A percentile compares a stretch with the other conserved stretches of the same genome.
phyloP scores from a whole-genome alignment of 2,888 invertebrate species.

The Girardia tigrina region DNA sequence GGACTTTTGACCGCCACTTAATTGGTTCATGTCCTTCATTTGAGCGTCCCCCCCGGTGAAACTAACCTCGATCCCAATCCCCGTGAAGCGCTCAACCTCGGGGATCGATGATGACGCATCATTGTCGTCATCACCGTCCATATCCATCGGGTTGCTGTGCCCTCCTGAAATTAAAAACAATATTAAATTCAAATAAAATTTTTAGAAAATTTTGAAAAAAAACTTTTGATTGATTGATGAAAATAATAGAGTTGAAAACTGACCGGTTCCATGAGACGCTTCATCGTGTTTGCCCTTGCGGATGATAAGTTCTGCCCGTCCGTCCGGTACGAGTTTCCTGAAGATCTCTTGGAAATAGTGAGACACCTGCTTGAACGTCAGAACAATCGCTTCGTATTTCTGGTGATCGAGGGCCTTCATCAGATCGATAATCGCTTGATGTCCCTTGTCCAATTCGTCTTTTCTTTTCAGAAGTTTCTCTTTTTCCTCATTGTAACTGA shows the following conservation, averaged over 20 bases:
- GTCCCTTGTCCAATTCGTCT: conserved; percentile 76
- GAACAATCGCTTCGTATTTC: conserved; percentile 92
- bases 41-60: conserved; percentile 36
- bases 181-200: no score
- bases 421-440: conserved; percentile 66
- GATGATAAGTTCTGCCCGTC: conserved; percentile 80
- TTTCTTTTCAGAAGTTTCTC: conserved; percentile 82
- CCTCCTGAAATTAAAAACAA: no score
- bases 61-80: conserved; percentile 64
- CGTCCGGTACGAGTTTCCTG: conserved; percentile 83
- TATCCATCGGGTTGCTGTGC: no score
- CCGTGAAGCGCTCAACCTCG: conserved; percentile 62
- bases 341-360: conserved; percentile 95
- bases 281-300: conserved; percentile 52
- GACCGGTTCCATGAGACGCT: no score
- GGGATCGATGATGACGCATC: conserved; percentile 40
- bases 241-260: no score
- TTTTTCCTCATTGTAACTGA: conserved; percentile 94
- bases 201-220: no score
- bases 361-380: conserved; percentile 88
- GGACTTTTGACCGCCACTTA: conserved; percentile 97
- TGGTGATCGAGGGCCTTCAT: conserved; percentile 83
- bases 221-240: no score
- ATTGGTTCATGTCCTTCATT: conserved; percentile 78
- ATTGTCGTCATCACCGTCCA: conserved; percentile 34